A percentile compares a stretch with the other conserved stretches of the same genome.
These are phyloP conservation scores for Latrodectus elegans DNA, from an alignment of 2,888 invertebrate genomes.

Conservation along the genomic window DNA sequence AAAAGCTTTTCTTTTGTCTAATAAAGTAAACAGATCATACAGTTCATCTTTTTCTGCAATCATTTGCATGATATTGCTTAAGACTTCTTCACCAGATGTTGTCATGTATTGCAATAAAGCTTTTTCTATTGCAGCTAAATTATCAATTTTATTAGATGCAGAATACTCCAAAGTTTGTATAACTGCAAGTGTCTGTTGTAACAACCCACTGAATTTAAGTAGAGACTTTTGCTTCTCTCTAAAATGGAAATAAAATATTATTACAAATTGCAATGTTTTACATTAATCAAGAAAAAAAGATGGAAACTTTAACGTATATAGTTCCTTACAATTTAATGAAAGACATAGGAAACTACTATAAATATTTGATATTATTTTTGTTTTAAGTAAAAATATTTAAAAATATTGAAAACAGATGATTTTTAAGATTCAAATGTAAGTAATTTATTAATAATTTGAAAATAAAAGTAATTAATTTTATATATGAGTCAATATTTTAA, in stretches of 20 bases:
- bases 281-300: neutral
- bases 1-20: too few species aligned
- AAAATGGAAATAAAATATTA: neutral
- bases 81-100: conserved; percentile 47
- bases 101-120: conserved; percentile 77
- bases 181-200: conserved; percentile 77
- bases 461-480: too few species aligned
- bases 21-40: conserved; percentile 13
- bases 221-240: conserved; percentile 68
- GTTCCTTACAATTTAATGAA: neutral
- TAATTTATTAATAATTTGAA: neutral
- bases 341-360: neutral
- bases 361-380: too few species aligned
- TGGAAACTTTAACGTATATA: neutral
- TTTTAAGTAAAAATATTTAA: too few species aligned
- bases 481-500: too few species aligned
- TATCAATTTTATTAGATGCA: conserved; percentile 78
- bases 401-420: neutral
- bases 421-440: neutral
- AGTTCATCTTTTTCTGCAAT: conserved; percentile 54
- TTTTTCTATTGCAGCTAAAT: conserved; percentile 80
- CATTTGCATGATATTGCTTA: conserved; percentile 56
- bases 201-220: conserved; percentile 72
- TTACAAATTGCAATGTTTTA: neutral
- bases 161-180: conserved; percentile 80